Evolutionary conservation across 1,140 invertebrate genomes (phyloP).

Genomic region (Drosophila kurseongensis): DNA sequence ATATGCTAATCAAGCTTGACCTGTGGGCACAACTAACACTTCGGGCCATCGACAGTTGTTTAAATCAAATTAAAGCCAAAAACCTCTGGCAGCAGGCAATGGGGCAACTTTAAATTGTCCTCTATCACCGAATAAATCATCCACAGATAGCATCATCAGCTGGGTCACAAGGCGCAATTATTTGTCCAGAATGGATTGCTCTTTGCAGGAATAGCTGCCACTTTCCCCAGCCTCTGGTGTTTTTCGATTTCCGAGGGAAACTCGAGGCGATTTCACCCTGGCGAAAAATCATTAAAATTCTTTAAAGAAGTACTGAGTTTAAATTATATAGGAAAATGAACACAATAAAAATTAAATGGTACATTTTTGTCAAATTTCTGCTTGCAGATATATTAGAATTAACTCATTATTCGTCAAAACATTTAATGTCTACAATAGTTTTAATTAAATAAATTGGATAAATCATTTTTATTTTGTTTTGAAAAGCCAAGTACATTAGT

Average conservation of each 20-base stretch:
- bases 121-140: constrained; percentile 66
- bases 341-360: too few relatives aligned
- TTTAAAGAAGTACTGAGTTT: background rate
- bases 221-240: background rate
- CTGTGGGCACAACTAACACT: constrained; percentile 21
- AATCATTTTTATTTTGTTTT: too few relatives aligned
- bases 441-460: too few relatives aligned
- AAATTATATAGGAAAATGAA: background rate
- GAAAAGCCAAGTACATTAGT: too few relatives aligned
- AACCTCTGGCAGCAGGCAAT: constrained; percentile 4
- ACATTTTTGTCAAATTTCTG: too few relatives aligned
- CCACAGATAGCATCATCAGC: constrained; percentile 62
- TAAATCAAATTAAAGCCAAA: constrained; percentile 35
- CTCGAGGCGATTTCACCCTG: background rate
- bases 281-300: background rate
- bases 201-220: constrained; percentile 4
- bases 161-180: constrained; percentile 52
- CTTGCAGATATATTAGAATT: too few relatives aligned
- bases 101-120: constrained; percentile 63
- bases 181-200: constrained; percentile 46
- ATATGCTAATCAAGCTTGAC: constrained; percentile 68
- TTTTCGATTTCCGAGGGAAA: background rate
- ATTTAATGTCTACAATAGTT: too few relatives aligned
- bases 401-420: too few relatives aligned
- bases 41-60: constrained; percentile 35